These are phyloP conservation scores for Trissonchulus latispiculum DNA, from an alignment of 2,888 invertebrate genomes.

Conservation along the genomic window DNA sequence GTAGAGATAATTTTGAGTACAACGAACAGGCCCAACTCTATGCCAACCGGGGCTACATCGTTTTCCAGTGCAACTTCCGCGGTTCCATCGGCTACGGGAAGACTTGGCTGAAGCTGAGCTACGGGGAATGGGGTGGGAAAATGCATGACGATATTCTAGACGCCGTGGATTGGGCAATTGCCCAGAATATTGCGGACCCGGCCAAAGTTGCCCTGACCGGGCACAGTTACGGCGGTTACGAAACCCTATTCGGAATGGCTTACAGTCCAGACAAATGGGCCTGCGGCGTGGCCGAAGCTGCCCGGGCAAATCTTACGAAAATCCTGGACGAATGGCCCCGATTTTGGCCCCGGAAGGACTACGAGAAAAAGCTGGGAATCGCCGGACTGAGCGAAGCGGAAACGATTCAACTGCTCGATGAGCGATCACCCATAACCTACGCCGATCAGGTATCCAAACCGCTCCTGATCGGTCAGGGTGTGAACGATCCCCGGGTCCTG, in stretches of 20 bases:
- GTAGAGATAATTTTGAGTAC: slow-evolving; percentile 1
- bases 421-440: slow-evolving; percentile 15
- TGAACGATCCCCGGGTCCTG: slow-evolving; percentile 41
- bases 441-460: slow-evolving; percentile 29
- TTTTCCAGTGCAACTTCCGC: slow-evolving; percentile 40
- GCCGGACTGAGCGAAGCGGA: neutral
- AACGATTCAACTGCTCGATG: neutral
- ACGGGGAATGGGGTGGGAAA: slow-evolving; percentile 41
- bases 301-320: slow-evolving; percentile 38
- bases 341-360: slow-evolving; percentile 32
- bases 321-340: slow-evolving; percentile 41
- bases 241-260: slow-evolving; percentile 35
- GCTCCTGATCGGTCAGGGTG: slow-evolving; percentile 40
- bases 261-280: slow-evolving; percentile 41
- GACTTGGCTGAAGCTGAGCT: slow-evolving; percentile 37
- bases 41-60: slow-evolving; percentile 32
- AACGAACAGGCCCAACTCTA: neutral
- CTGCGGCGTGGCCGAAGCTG: slow-evolving; percentile 41
- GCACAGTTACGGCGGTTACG: slow-evolving; percentile 40
- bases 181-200: neutral
- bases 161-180: slow-evolving; percentile 38
- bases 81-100: slow-evolving; percentile 41
- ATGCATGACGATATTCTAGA: slow-evolving; percentile 42
- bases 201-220: slow-evolving; percentile 28
- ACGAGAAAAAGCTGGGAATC: neutral